A percentile compares a stretch with the other conserved stretches of the same genome.
phyloP scores from a whole-genome alignment of 2,113 vertebrate species.

The Pelvicachromis taeniatus region DNA sequence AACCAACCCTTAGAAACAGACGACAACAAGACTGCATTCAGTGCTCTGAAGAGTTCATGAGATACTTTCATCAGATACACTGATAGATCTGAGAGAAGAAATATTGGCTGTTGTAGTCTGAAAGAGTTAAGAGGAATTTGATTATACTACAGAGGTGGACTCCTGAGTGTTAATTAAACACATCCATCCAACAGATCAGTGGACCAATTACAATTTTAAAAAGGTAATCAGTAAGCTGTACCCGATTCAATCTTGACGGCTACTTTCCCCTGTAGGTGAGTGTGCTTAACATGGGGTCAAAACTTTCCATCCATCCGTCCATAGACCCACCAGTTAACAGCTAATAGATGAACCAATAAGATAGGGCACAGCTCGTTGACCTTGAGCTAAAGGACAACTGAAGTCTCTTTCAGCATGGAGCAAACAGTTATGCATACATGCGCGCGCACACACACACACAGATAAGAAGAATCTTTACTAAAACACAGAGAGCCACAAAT shows the following conservation, averaged over 20 bases:
- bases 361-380: conserved; percentile 37
- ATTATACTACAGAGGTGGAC: background rate
- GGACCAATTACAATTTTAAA: conserved; percentile 44
- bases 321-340: conserved; percentile 26
- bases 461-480: background rate
- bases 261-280: conserved; percentile 10
- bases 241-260: conserved; percentile 17
- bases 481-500: background rate
- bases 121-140: background rate
- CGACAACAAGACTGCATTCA: background rate
- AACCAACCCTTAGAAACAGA: background rate
- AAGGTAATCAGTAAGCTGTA: conserved; percentile 35
- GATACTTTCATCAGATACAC: background rate
- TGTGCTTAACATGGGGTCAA: conserved; percentile 38
- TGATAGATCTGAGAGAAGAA: conserved; percentile 5
- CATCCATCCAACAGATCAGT: conserved; percentile 19
- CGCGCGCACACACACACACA: background rate
- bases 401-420: background rate
- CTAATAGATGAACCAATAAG: conserved; percentile 54
- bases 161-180: conserved; percentile 20
- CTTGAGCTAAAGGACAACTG: conserved; percentile 49
- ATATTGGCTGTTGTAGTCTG: background rate
- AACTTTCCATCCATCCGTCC: conserved; percentile 33
- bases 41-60: background rate
- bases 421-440: background rate